Evolutionary conservation across 2,797 vertebrate species (phyloP).

Genomic region (Pelodytes ibericus): DNA sequence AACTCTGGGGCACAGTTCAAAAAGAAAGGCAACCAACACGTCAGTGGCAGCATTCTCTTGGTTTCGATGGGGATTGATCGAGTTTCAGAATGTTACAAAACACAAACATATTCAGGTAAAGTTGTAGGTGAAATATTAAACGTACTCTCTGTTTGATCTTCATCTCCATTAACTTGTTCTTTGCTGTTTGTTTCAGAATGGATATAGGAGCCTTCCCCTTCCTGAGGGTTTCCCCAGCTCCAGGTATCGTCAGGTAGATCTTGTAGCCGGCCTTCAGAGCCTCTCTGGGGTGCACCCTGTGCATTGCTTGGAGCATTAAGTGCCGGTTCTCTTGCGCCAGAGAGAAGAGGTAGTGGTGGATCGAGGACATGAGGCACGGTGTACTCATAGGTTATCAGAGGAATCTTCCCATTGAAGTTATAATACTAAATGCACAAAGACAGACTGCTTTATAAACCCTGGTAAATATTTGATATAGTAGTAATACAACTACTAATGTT

Average conservation of each 20-base stretch:
- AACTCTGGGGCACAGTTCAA: too few species aligned
- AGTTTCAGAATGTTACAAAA: too few species aligned
- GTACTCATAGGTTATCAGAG: slow-evolving; percentile 87
- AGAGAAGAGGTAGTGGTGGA: slow-evolving; percentile 38
- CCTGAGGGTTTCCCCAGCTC: slow-evolving; percentile 33
- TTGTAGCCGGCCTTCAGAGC: slow-evolving; percentile 65
- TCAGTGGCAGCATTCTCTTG: too few species aligned
- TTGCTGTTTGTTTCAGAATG: slow-evolving; percentile 1
- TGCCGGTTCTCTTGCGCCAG: slow-evolving; percentile 24
- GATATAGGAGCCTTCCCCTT: background rate
- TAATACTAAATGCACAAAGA: slow-evolving; percentile 77
- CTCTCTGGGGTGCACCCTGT: slow-evolving; percentile 58
- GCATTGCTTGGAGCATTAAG: slow-evolving; percentile 50
- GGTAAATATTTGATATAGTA: too few species aligned
- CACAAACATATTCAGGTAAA: too few species aligned
- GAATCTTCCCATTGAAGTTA: slow-evolving; percentile 88
- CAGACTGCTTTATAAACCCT: background rate
- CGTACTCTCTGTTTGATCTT: slow-evolving; percentile 31
- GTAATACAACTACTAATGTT: too few species aligned
- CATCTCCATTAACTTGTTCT: slow-evolving; percentile 10
- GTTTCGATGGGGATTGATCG: too few species aligned
- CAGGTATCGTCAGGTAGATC: slow-evolving; percentile 33
- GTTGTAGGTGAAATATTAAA: background rate
- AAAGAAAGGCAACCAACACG: too few species aligned
- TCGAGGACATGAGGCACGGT: slow-evolving; percentile 70